phyloP scores from a whole-genome alignment of 2,888 invertebrate species.

The Tenthredo livida region DNA sequence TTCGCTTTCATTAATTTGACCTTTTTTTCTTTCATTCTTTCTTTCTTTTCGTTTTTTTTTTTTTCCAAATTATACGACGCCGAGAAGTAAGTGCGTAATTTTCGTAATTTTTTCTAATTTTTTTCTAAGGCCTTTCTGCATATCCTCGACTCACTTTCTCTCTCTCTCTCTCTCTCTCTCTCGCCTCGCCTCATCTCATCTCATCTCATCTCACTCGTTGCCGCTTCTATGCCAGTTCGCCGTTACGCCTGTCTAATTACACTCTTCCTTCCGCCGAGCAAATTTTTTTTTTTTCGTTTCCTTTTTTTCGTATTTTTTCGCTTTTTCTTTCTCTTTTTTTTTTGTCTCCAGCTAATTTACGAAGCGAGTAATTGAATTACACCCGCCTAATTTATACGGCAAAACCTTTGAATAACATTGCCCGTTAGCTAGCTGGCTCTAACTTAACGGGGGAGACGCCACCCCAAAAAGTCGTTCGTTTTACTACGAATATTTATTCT shows the following conservation, averaged over 20 bases:
- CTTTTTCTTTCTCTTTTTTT: conserved; percentile 35
- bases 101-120: conserved; percentile 39
- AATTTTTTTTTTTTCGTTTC: conserved; percentile 48
- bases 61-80: conserved; percentile 27
- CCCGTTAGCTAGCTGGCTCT: background rate
- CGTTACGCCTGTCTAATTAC: conserved; percentile 41
- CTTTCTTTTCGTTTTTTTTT: background rate
- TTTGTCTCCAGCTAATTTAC: conserved; percentile 27
- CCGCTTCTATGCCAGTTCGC: conserved; percentile 9
- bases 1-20: conserved; percentile 30
- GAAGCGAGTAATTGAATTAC: conserved; percentile 50
- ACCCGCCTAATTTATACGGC: conserved; percentile 46
- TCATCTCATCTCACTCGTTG: conserved; percentile 15
- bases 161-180: background rate
- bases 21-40: background rate
- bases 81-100: background rate
- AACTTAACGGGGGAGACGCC: background rate
- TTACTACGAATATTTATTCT: conserved; percentile 1
- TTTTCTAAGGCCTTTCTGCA: conserved; percentile 7
- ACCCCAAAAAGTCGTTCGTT: background rate
- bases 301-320: conserved; percentile 32
- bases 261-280: conserved; percentile 51
- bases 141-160: background rate
- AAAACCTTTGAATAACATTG: conserved; percentile 49
- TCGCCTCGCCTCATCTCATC: background rate